Percentiles rank a stretch among this genome's conserved stretches.
Conservation (phyloP, 2,797 vertebrate species). For the Melanotaenia parkinsoni region DNA sequence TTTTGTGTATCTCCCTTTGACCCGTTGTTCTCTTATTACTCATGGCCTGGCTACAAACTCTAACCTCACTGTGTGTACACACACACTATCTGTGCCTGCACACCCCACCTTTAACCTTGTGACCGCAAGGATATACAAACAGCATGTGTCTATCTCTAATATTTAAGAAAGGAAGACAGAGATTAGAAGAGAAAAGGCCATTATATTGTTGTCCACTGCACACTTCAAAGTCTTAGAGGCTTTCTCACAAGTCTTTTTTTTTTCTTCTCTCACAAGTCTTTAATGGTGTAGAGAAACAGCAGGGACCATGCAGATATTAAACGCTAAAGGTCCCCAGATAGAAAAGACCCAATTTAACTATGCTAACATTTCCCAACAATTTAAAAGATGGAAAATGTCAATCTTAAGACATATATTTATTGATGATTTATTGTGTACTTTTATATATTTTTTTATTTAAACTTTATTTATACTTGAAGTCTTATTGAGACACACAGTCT, state of each 20-base stretch:
- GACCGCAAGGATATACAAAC: constrained; percentile 45
- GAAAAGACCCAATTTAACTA: constrained; percentile 75
- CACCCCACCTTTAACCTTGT: constrained; percentile 50
- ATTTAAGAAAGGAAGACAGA: constrained; percentile 48
- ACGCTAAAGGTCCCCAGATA: constrained; percentile 67
- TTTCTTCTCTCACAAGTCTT: constrained; percentile 65
- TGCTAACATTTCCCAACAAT: constrained; percentile 46
- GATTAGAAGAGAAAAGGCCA: constrained; percentile 67
- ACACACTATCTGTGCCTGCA: constrained; percentile 30
- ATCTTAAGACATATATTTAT: constrained; percentile 2
- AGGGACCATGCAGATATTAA: constrained; percentile 64
- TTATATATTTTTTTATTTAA: background rate
- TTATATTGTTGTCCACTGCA: constrained; percentile 64
- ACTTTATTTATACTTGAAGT: no score
- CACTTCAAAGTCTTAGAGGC: constrained; percentile 75
- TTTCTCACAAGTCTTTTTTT: constrained; percentile 74
- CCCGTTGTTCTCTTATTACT: constrained; percentile 74
- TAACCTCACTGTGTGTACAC: constrained; percentile 23
- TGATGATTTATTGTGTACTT: background rate
- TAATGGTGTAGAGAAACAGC: constrained; percentile 76
- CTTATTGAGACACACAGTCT: no score
- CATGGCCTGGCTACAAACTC: constrained; percentile 39
- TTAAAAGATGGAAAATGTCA: constrained; percentile 14
- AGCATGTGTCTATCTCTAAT: constrained; percentile 23
- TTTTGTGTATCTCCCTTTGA: constrained; percentile 85